A percentile compares a stretch with the other conserved stretches of the same genome.
Evolutionary conservation across 2,113 vertebrate genomes (phyloP).

Genomic region (Halichoeres trimaculatus): DNA sequence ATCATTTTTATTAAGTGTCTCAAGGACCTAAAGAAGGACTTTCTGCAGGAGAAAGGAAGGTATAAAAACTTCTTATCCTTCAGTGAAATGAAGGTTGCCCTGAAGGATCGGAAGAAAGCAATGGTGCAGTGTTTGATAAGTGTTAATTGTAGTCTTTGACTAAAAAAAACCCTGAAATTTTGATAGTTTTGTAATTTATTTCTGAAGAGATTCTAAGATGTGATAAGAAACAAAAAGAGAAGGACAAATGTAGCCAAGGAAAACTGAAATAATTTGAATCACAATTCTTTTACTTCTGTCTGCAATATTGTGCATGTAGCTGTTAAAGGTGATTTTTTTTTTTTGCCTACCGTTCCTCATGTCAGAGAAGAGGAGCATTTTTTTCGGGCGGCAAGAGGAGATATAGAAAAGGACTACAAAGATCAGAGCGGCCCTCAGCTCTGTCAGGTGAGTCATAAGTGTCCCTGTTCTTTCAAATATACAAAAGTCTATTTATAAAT

Average conservation of each 20-base stretch:
- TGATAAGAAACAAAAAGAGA: neutral
- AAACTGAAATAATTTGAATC: neutral
- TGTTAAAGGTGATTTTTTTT: neutral
- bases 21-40: constrained; percentile 59
- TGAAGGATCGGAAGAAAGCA: constrained; percentile 55
- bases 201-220: too few relatives aligned
- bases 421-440: constrained; percentile 48
- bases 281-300: neutral
- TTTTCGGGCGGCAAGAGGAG: constrained; percentile 41
- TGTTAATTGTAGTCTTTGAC: neutral
- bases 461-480: constrained; percentile 9
- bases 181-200: too few relatives aligned
- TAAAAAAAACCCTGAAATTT: too few relatives aligned
- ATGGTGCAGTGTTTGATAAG: constrained; percentile 68
- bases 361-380: constrained; percentile 59
- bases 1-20: constrained; percentile 43
- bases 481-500: constrained; percentile 7
- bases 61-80: constrained; percentile 54
- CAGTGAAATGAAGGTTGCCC: constrained; percentile 35
- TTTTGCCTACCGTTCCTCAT: constrained; percentile 17
- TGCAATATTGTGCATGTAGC: neutral
- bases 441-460: constrained; percentile 50
- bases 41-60: constrained; percentile 60
- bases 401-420: constrained; percentile 49
- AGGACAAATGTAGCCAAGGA: neutral